A percentile compares a stretch with the other conserved stretches of the same genome.
Evolutionary conservation across 1,140 invertebrate species (phyloP).

Genomic region (Eurosta solidaginis): DNA sequence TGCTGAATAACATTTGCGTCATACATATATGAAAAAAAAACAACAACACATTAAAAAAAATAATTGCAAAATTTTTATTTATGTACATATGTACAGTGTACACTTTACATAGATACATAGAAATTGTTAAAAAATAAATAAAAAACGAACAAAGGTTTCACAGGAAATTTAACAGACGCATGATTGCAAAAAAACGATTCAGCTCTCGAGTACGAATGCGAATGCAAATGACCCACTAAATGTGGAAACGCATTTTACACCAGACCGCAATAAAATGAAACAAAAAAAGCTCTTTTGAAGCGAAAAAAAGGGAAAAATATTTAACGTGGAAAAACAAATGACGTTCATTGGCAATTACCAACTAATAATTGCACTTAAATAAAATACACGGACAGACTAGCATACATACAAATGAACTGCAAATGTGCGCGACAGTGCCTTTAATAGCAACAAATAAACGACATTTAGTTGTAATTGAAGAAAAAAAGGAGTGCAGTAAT

Average conservation of each 20-base stretch:
- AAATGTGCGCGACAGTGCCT: not conserved
- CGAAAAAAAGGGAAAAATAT: not conserved
- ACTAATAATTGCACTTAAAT: conserved; percentile 15
- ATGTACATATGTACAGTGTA: too few species aligned
- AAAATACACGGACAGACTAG: not conserved
- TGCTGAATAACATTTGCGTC: too few species aligned
- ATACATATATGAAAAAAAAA: too few species aligned
- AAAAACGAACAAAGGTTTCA: not conserved
- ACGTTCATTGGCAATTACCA: not conserved
- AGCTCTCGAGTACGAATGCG: not conserved
- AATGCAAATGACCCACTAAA: not conserved
- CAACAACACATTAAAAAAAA: too few species aligned
- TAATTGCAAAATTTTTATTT: too few species aligned
- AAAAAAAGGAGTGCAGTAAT: too few species aligned
- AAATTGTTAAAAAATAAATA: too few species aligned
- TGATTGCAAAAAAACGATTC: not conserved
- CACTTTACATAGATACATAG: too few species aligned
- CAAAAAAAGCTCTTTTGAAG: not conserved
- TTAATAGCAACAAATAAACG: not conserved
- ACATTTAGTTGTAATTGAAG: not conserved
- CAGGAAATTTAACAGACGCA: not conserved
- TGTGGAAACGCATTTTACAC: too few species aligned
- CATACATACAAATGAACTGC: not conserved
- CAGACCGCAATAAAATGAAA: not conserved
- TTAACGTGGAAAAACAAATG: not conserved